phyloP scores from a whole-genome alignment of 2,113 vertebrate genomes.

The Cephalopterus ornatus region DNA sequence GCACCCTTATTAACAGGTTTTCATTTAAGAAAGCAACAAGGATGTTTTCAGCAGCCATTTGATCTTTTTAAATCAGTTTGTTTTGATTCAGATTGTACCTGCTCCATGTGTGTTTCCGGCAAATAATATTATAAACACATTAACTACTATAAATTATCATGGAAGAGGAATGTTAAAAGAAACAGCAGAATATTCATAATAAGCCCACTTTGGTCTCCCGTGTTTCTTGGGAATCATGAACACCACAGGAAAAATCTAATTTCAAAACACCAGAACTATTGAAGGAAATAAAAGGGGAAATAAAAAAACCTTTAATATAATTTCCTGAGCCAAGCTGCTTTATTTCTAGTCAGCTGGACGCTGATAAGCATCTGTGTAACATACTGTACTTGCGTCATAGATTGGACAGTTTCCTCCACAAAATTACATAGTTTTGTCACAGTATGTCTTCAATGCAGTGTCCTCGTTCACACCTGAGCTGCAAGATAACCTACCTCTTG shows the following conservation, averaged over 20 bases:
- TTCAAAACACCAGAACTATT: background rate
- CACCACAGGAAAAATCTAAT: background rate
- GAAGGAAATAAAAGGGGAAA: background rate
- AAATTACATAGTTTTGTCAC: background rate
- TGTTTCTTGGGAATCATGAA: background rate
- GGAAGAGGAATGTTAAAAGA: background rate
- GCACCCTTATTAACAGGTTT: background rate
- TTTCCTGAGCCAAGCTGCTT: background rate
- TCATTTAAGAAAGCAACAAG: background rate
- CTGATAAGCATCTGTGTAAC: background rate
- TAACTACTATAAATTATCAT: background rate
- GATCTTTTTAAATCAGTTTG: background rate
- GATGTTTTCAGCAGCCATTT: background rate
- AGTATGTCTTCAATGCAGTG: background rate
- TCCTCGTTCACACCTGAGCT: background rate
- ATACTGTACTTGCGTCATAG: background rate
- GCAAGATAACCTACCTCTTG: background rate
- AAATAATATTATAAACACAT: background rate
- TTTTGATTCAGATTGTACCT: background rate
- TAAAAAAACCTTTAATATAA: background rate
- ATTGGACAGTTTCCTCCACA: background rate
- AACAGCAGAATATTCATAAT: background rate
- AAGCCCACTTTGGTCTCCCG: background rate
- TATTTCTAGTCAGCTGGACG: background rate
- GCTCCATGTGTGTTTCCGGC: background rate